Conservation (phyloP, 2,797 vertebrate species). For the Heterohyrax brucei region DNA sequence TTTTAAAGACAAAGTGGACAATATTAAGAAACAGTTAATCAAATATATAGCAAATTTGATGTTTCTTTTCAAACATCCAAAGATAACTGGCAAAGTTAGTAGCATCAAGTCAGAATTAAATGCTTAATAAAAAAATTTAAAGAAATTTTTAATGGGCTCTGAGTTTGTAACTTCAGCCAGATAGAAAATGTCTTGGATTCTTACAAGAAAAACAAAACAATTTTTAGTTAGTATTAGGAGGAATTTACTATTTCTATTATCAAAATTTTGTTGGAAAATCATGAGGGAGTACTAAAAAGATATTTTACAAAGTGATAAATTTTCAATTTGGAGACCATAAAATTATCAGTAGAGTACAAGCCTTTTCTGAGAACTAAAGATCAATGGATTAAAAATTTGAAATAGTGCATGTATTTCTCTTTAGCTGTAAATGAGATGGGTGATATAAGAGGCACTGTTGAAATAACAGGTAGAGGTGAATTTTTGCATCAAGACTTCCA, state of each 20-base stretch:
- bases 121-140: neutral
- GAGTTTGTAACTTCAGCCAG: neutral
- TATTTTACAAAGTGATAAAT: neutral
- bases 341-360: neutral
- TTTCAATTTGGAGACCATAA: neutral
- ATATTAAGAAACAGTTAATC: neutral
- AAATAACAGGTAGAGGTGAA: neutral
- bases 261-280: neutral
- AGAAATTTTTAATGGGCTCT: neutral
- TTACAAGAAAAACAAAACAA: neutral
- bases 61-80: neutral
- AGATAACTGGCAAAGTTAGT: neutral
- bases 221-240: neutral
- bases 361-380: neutral
- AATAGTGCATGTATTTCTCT: neutral
- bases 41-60: neutral
- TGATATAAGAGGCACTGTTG: neutral
- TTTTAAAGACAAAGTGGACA: neutral
- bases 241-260: neutral
- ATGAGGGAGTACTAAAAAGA: neutral
- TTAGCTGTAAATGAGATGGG: neutral
- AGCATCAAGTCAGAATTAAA: neutral
- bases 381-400: neutral
- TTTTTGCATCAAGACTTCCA: conserved; percentile 3
- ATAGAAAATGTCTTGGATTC: neutral